Conservation (phyloP, 2,113 vertebrate species). For the Mirza zaza region DNA sequence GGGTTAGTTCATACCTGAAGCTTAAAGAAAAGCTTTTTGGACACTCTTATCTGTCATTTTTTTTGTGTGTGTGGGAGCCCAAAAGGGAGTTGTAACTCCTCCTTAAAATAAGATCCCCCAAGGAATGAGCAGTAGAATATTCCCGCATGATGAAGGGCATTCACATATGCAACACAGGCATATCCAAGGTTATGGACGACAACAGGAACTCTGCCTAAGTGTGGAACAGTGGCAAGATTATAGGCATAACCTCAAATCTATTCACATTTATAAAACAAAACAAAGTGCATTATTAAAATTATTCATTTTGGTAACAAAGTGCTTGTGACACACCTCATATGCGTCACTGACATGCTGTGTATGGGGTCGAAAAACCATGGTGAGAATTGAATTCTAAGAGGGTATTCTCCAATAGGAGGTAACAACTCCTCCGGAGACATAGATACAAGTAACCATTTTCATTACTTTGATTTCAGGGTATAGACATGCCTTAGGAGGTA, state of each 20-base stretch:
- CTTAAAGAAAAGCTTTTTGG: neutral
- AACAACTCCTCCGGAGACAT: neutral
- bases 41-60: neutral
- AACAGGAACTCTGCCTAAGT: neutral
- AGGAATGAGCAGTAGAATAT: neutral
- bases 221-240: neutral
- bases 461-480: neutral
- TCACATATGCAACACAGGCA: neutral
- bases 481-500: neutral
- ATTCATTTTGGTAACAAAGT: neutral
- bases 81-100: neutral
- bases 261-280: slow-evolving; percentile 10
- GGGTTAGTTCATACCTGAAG: neutral
- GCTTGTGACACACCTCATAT: neutral
- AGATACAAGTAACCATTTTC: neutral
- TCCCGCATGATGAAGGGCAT: neutral
- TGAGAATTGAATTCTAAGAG: neutral
- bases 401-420: neutral
- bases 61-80: too few species aligned
- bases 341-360: neutral
- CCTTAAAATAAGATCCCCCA: neutral
- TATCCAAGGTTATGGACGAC: neutral
- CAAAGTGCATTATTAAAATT: neutral
- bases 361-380: neutral
- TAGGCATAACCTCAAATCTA: neutral